Base-by-base conservation (phyloP, 1,140 invertebrate species). In the Drosophila leontia region DNA sequence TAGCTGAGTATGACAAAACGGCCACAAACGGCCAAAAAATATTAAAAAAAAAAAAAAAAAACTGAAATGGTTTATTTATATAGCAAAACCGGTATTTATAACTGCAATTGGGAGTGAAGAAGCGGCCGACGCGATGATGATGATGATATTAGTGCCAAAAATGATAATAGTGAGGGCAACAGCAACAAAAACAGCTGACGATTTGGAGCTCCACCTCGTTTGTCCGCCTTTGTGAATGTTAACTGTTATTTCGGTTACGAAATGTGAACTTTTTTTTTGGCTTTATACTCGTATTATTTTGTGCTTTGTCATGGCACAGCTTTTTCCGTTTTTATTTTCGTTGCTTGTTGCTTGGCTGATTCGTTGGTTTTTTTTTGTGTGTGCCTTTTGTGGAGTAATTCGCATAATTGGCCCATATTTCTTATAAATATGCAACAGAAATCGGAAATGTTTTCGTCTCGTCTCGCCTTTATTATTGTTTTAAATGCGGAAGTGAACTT, bases 361-460 rank as follows among this genome's bases (percentile, higher is more conserved):
- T 58, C 61, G 67, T 68, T 68, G 9, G 17, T 71, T 62, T 68
- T 45, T 41, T 42, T 55, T 50, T 50, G 15, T 64, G 34, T 55
- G 35, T 39, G 53, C 50, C 56, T 62, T 85, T 74, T 74, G 64
- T 88, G 70, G 71, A 65, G 78, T 63, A 75, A 84, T 88, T 82
- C 87, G 87, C 82, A 74, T 91, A 91, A 91, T 80, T 91, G 82
- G 87, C 82, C 83, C 69, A 91, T 68, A 91, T 91, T 87, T 84
- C 67, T 77, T 78, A 80, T 86, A 74, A 88, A 91, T 70, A 90
- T 75, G 74, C 83, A 83, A 78, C 67, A 63, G 42, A 80, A 80
- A 76, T 84, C 78, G 85, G 81, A 88, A 78, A 77, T 87, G 59
- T 87, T 72, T 78, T 67, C 71, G 61, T 56, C 71, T 57, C 56